Conservation (phyloP, 2,888 invertebrate genomes). For the Lithophane leautieri region DNA sequence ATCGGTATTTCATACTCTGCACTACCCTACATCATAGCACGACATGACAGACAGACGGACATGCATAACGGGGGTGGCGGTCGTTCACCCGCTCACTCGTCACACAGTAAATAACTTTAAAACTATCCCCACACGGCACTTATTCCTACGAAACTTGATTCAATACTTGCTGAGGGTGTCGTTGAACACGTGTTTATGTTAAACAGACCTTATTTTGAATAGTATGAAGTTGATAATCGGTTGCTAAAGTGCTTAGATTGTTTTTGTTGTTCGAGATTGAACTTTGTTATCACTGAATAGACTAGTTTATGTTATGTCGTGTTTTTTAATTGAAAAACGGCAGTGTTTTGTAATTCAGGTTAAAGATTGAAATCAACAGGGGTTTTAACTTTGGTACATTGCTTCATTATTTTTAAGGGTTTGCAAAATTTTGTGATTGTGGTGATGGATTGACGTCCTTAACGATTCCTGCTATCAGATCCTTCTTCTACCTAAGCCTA, state of each 20-base stretch:
- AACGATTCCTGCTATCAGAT: background rate
- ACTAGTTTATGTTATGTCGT: background rate
- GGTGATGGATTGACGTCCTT: background rate
- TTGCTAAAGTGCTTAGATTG: conserved; percentile 14
- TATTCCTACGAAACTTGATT: conserved; percentile 41
- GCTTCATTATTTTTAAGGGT: conserved; percentile 14
- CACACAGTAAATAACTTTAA: conserved; percentile 65
- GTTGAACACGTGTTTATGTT: conserved; percentile 50
- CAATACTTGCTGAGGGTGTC: conserved; percentile 39
- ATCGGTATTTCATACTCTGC: conserved; percentile 43
- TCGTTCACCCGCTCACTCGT: conserved; percentile 77
- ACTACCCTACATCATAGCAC: conserved; percentile 55
- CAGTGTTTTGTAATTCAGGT: conserved; percentile 18
- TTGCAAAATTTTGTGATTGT: conserved; percentile 1
- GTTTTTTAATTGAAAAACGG: conserved; percentile 17
- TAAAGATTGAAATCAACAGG: conserved; percentile 17
- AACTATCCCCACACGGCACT: conserved; percentile 52
- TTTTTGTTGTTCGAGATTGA: conserved; percentile 26
- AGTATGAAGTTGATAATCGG: conserved; percentile 36
- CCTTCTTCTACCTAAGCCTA: background rate
- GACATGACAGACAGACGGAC: conserved; percentile 70
- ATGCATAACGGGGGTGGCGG: conserved; percentile 77
- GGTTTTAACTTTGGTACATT: background rate
- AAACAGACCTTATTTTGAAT: conserved; percentile 50
- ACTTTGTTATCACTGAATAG: conserved; percentile 2